Percentiles rank a stretch among this genome's conserved stretches.
These are phyloP conservation scores for Scelioninae gen. 1 DNA, from an alignment of 2,888 invertebrate species.

Conservation along the genomic window DNA sequence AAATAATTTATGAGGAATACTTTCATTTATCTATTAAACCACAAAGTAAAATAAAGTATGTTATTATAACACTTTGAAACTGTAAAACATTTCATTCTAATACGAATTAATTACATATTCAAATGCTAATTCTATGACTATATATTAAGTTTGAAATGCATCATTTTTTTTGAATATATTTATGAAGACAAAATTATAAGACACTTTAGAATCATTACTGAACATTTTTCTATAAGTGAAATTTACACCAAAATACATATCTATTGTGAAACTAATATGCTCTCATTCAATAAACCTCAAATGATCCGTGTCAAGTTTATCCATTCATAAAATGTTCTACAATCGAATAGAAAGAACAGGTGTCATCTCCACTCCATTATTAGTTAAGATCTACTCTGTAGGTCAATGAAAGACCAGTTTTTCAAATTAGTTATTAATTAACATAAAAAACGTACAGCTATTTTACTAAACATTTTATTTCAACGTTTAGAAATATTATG, in stretches of 20 bases:
- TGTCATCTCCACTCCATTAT: conserved; percentile 15
- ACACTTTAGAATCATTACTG: conserved; percentile 20
- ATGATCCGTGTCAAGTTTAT: conserved; percentile 14
- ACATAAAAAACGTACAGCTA: conserved; percentile 32
- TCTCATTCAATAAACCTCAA: conserved; percentile 20
- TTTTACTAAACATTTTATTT: conserved; percentile 31
- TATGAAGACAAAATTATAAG: background rate
- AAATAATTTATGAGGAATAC: too few species aligned
- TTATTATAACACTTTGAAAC: too few species aligned
- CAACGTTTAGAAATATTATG: conserved; percentile 12
- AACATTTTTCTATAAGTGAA: conserved; percentile 13
- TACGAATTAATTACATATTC: too few species aligned
- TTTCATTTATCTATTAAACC: too few species aligned
- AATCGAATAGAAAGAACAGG: conserved; percentile 17
- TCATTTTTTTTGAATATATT: background rate
- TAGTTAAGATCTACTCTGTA: conserved; percentile 13
- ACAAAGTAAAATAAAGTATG: too few species aligned
- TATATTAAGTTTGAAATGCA: background rate
- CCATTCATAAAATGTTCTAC: conserved; percentile 33
- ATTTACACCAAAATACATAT: conserved; percentile 45
- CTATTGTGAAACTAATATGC: conserved; percentile 24
- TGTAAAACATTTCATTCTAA: too few species aligned
- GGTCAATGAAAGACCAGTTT: conserved; percentile 52
- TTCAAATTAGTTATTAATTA: conserved; percentile 53
- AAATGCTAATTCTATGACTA: too few species aligned